Percentiles rank a stretch among this genome's conserved stretches.
phyloP scores from a whole-genome alignment of 2,888 invertebrate genomes.

The Sceliomorpha sp. region DNA sequence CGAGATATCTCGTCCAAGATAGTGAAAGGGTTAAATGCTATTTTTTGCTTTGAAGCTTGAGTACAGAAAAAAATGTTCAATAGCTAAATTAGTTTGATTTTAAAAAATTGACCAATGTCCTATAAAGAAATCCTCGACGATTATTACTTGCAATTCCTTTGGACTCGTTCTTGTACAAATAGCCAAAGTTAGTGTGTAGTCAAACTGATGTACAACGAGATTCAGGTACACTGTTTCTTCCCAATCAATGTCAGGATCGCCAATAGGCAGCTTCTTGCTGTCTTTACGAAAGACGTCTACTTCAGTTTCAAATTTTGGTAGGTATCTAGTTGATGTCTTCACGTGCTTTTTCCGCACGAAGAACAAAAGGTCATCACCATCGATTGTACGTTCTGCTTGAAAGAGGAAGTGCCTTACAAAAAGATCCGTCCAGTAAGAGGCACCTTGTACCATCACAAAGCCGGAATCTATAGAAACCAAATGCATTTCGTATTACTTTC shows the following conservation, averaged over 20 bases:
- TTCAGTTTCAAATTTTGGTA: slow-evolving; percentile 96
- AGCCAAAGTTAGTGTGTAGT: slow-evolving; percentile 97
- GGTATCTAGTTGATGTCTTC: slow-evolving; percentile 91
- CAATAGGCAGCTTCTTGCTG: slow-evolving; percentile 97
- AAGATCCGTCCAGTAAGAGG: slow-evolving; percentile 97
- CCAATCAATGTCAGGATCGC: slow-evolving; percentile 98
- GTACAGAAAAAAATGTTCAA: too few species aligned
- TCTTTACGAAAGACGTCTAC: slow-evolving; percentile 99
- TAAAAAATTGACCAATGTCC: too few species aligned
- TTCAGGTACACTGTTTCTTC: slow-evolving; percentile 99
- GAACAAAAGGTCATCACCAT: slow-evolving; percentile 96
- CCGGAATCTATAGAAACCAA: slow-evolving; percentile 96
- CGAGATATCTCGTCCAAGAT: too few species aligned
- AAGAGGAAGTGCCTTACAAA: slow-evolving; percentile 97
- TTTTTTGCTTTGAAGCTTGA: too few species aligned
- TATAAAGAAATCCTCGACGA: too few species aligned
- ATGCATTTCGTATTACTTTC: too few species aligned
- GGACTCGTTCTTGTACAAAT: slow-evolving; percentile 98
- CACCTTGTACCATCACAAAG: slow-evolving; percentile 95
- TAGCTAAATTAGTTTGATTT: too few species aligned
- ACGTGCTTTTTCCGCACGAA: slow-evolving; percentile 96
- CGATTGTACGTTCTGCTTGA: slow-evolving; percentile 92
- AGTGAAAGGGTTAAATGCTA: too few species aligned
- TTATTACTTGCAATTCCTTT: slow-evolving; percentile 96
- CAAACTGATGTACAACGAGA: slow-evolving; percentile 98